These are phyloP conservation scores for Luperina testacea DNA, from an alignment of 2,888 invertebrate species.

Conservation along the genomic window DNA sequence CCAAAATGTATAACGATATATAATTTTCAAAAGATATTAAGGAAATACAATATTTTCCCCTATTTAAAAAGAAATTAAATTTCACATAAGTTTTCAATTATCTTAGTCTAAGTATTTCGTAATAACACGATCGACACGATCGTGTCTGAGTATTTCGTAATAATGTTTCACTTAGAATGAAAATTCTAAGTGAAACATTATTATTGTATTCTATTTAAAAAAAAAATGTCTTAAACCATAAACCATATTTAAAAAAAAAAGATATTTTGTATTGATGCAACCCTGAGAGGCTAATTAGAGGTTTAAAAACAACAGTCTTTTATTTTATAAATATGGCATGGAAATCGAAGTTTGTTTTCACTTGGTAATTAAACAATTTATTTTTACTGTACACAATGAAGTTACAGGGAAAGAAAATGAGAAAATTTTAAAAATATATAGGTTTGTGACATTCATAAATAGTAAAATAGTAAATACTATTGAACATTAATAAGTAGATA, in stretches of 20 bases:
- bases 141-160: too few species aligned
- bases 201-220: too few species aligned
- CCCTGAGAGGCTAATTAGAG: slow-evolving; percentile 39
- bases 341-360: background rate
- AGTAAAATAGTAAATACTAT: background rate
- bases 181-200: too few species aligned
- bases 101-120: background rate
- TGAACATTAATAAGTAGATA: background rate
- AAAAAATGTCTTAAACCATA: too few species aligned
- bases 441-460: background rate
- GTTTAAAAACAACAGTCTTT: background rate
- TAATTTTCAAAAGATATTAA: background rate
- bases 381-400: background rate
- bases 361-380: background rate
- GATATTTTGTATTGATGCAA: slow-evolving; percentile 16
- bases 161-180: too few species aligned
- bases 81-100: background rate
- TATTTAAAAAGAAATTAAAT: background rate
- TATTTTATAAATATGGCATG: background rate
- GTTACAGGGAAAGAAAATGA: background rate
- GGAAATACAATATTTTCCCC: background rate
- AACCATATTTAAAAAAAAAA: too few species aligned
- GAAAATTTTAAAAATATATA: background rate
- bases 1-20: background rate
- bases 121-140: too few species aligned